These are phyloP conservation scores for Orthonychiurus folsomi DNA, from an alignment of 2,888 invertebrate genomes.

Conservation along the genomic window DNA sequence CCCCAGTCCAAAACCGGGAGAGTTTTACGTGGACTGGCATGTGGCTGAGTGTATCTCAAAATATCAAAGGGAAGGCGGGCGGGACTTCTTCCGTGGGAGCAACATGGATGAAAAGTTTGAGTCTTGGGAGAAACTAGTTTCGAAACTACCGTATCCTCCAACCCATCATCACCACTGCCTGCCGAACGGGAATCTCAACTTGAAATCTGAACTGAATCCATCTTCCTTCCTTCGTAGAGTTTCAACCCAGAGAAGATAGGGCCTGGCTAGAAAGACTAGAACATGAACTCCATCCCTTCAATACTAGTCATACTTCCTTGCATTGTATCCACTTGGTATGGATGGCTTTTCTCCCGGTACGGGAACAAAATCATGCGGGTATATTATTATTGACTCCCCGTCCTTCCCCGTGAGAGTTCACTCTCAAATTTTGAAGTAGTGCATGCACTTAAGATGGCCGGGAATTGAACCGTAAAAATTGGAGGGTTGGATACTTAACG, in stretches of 20 bases:
- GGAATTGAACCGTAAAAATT: no score
- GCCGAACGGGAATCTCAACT: neutral
- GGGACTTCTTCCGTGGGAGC: no score
- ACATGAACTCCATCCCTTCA: neutral
- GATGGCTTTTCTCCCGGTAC: no score
- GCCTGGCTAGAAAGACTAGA: no score
- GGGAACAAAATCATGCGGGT: neutral
- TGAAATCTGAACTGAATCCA: neutral
- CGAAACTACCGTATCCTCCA: no score
- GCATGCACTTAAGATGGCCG: no score
- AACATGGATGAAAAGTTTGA: neutral
- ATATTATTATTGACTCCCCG: neutral
- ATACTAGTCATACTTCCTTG: neutral
- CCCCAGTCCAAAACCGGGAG: neutral
- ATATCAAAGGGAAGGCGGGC: neutral
- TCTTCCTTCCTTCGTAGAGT: neutral
- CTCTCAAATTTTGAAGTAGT: no score
- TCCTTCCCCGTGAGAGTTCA: neutral
- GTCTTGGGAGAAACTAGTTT: constrained; percentile 1
- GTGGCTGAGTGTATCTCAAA: neutral
- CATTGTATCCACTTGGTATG: neutral
- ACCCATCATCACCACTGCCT: no score
- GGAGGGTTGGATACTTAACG: no score
- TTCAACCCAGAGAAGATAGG: neutral
- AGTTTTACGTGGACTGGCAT: neutral